Evolutionary conservation across 2,797 vertebrate genomes (phyloP), one percentile per base, ranked within the genome.

Genomic region (Myotis findleyi): DNA sequence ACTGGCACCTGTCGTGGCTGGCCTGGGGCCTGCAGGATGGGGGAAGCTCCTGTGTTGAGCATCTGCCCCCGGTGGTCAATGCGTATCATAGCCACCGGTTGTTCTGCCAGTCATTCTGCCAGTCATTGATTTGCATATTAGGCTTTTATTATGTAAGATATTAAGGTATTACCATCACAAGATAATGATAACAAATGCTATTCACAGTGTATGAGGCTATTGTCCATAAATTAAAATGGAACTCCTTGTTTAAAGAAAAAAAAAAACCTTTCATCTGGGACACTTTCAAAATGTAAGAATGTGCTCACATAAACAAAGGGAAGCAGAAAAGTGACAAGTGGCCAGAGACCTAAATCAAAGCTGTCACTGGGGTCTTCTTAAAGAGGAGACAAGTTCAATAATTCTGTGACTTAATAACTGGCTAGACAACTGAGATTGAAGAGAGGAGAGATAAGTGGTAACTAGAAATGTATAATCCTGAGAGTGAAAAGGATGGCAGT

Each of bases 211-310:
- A 72, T 13, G 18, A 59, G 55, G 30, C 13, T 33, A 5, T 49
- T 93, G n/a, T 66, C 81, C 14, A 33, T 27, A 76, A 30, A 38
- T 72, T 51, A 93, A 87, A 89, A 69, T 20, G 4, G 9, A 76
- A 87, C 44, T 91, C 21, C 27, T 94, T 86, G 8, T 38, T 89
- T 30, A 83, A 87, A 75, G 20, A 7, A 27, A 71, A 71, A 47
- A 71, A 47, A 30, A 91, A 88, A 18, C 0, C 47, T 73, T 75
- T 72, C 33, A 49, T 55, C 23, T 57, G 33, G 20, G 6, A 72
- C 87, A 21, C 81, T 92, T 72, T 84, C n/a, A 59, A 81, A 92
- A 64, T 81, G 13, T 82, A 93, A 89, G 44, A 68, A 53, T 57
- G 6, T 64, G 23, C 12, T 91, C 89, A 66, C 27, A 27, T 30